Conservation (phyloP, 2,888 invertebrate species). For the Adelphocoris suturalis region DNA sequence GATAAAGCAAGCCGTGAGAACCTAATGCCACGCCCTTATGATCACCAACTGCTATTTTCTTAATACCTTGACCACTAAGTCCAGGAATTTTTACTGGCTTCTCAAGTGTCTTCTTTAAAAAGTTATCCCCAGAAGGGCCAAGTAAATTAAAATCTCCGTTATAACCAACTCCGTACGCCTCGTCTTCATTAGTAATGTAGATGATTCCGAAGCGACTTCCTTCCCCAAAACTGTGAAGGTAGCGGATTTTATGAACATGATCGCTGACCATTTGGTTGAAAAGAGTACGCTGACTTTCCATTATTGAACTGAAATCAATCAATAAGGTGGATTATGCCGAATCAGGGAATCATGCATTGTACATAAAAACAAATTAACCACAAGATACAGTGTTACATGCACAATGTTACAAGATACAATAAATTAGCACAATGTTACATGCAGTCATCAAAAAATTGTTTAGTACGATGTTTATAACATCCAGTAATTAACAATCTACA, state of each 20-base stretch:
- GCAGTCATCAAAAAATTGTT: too few relatives aligned
- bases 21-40: constrained; percentile 18
- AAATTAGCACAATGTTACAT: too few relatives aligned
- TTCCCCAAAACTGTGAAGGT: constrained; percentile 45
- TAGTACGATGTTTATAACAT: too few relatives aligned
- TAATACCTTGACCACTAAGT: constrained; percentile 33
- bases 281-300: neutral
- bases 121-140: constrained; percentile 41
- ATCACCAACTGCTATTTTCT: constrained; percentile 19
- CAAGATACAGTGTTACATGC: too few relatives aligned
- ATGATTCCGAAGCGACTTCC: constrained; percentile 41
- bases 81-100: constrained; percentile 28
- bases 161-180: constrained; percentile 41
- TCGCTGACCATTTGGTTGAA: constrained; percentile 33
- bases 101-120: constrained; percentile 45
- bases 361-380: too few relatives aligned
- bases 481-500: too few relatives aligned
- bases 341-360: too few relatives aligned
- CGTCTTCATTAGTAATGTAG: constrained; percentile 42
- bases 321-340: neutral
- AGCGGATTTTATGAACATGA: constrained; percentile 13
- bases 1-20: constrained; percentile 12
- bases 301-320: neutral
- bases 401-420: too few relatives aligned
- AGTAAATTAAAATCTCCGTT: constrained; percentile 58